Evolutionary conservation across 2,888 invertebrate genomes (phyloP).

Genomic region (Dryobotodes eremita): DNA sequence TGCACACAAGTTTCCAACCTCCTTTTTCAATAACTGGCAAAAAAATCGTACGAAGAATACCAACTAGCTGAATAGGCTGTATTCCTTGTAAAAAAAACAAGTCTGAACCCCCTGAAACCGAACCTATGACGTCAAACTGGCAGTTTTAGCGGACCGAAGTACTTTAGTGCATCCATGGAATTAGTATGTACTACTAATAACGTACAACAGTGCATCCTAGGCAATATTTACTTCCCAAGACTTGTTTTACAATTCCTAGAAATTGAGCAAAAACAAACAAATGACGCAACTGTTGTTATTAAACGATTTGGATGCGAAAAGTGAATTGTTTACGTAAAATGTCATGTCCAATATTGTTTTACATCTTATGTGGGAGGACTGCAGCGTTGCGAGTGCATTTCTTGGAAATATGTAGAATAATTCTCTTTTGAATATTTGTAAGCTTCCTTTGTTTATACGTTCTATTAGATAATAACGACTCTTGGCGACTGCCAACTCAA

Average conservation of each 20-base stretch:
- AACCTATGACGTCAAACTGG: constrained; percentile 7
- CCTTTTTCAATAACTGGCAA: constrained; percentile 34
- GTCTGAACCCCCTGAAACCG: constrained; percentile 11
- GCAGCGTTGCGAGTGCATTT: constrained; percentile 10
- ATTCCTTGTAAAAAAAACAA: constrained; percentile 18
- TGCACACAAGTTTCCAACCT: neutral
- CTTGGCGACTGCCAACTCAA: neutral
- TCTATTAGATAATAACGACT: neutral
- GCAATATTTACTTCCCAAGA: neutral
- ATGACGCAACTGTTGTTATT: constrained; percentile 30
- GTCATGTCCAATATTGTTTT: constrained; percentile 50
- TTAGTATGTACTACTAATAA: neutral
- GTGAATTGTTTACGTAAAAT: constrained; percentile 40
- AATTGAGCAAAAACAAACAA: constrained; percentile 40
- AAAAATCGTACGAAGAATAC: constrained; percentile 22
- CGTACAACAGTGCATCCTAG: neutral
- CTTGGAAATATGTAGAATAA: constrained; percentile 11
- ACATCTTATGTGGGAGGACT: constrained; percentile 17
- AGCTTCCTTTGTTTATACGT: constrained; percentile 14
- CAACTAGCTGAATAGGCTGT: constrained; percentile 13
- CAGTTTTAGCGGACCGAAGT: constrained; percentile 18
- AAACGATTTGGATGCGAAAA: constrained; percentile 19
- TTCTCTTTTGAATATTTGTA: constrained; percentile 5
- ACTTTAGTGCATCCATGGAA: neutral
- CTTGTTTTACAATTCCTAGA: constrained; percentile 20